Evolutionary conservation across 2,888 invertebrate genomes (phyloP).

Genomic region (Enchytraeus crypticus): DNA sequence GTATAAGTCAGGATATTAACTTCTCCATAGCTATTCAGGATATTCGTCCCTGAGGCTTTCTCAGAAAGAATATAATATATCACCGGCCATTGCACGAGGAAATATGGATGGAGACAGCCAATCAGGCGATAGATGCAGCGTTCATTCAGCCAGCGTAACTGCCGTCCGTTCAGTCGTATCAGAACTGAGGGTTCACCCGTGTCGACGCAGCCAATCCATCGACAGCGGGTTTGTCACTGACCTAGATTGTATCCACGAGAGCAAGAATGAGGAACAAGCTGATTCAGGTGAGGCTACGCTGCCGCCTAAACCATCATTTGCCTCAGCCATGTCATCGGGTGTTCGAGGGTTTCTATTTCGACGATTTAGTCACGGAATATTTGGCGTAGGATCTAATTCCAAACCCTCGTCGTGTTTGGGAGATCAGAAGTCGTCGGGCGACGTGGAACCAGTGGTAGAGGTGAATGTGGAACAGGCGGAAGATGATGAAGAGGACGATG

Average conservation of each 20-base stretch:
- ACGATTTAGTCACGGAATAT: not conserved
- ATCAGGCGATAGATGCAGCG: too few species aligned
- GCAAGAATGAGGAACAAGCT: not conserved
- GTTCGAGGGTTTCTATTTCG: not conserved
- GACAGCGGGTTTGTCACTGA: conserved; percentile 22
- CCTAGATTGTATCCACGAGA: conserved; percentile 11
- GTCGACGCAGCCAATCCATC: conserved; percentile 17
- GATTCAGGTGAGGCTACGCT: not conserved
- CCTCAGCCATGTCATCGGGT: not conserved
- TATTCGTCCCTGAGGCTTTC: too few species aligned
- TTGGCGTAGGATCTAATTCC: too few species aligned
- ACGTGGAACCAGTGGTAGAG: not conserved
- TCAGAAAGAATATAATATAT: too few species aligned
- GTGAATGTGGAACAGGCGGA: not conserved
- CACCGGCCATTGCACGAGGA: too few species aligned
- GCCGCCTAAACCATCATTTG: not conserved
- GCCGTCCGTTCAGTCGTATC: too few species aligned
- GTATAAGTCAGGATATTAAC: too few species aligned
- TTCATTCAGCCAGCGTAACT: too few species aligned
- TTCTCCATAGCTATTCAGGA: too few species aligned
- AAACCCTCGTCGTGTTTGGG: not conserved
- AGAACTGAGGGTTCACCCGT: conserved; percentile 6
- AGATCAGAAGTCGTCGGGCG: not conserved
- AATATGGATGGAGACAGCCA: too few species aligned
- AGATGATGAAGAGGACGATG: not conserved